Evolutionary conservation across 2,797 vertebrate genomes (phyloP).

Genomic region (Coranthus polyacanthus): DNA sequence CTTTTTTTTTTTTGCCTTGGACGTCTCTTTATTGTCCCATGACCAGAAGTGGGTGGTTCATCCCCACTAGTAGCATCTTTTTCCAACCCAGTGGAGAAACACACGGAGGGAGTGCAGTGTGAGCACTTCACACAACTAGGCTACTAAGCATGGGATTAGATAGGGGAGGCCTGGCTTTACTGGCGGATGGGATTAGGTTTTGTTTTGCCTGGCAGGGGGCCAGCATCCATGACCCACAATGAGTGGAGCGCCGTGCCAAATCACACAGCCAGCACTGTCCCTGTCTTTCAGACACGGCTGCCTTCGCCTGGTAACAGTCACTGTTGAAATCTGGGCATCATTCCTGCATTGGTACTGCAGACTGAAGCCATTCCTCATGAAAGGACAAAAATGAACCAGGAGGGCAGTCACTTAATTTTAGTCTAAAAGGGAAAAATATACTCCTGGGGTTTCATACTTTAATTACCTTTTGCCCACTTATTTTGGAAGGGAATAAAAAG

Average conservation of each 20-base stretch:
- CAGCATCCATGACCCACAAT: constrained; percentile 71
- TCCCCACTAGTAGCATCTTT: constrained; percentile 62
- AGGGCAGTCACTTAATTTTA: neutral
- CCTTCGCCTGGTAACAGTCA: constrained; percentile 24
- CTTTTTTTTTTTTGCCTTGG: neutral
- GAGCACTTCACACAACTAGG: constrained; percentile 78
- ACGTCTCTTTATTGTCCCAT: constrained; percentile 26
- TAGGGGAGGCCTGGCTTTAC: constrained; percentile 70
- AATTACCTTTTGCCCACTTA: constrained; percentile 36
- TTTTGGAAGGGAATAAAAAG: constrained; percentile 19
- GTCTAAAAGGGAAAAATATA: neutral
- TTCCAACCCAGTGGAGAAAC: constrained; percentile 76
- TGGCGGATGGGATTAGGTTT: constrained; percentile 82
- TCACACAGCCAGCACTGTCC: constrained; percentile 57
- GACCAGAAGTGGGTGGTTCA: constrained; percentile 44
- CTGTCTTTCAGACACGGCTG: constrained; percentile 36
- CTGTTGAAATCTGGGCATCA: constrained; percentile 31
- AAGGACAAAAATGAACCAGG: neutral
- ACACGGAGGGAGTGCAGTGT: constrained; percentile 75
- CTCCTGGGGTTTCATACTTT: neutral
- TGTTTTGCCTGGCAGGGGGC: constrained; percentile 77
- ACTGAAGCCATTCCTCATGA: constrained; percentile 17
- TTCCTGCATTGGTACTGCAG: constrained; percentile 3
- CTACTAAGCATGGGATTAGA: constrained; percentile 79
- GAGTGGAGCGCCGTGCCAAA: constrained; percentile 56